Evolutionary conservation across 2,888 invertebrate genomes (phyloP).

Genomic region (Cantharis lateralis): DNA sequence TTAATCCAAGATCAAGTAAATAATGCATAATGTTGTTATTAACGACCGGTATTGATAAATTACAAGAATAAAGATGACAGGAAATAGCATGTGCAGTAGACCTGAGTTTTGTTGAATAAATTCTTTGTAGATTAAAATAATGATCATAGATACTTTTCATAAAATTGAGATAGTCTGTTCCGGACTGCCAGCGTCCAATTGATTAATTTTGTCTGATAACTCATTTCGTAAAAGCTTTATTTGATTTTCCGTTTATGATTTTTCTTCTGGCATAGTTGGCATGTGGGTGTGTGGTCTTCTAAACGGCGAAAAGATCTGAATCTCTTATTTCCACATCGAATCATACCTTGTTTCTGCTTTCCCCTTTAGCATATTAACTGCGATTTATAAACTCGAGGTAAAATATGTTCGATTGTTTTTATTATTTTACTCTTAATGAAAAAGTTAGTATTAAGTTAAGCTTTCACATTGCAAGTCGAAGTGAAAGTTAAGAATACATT

Average conservation of each 20-base stretch:
- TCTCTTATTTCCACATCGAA: background rate
- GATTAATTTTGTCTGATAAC: no score
- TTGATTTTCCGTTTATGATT: background rate
- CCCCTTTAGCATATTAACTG: background rate
- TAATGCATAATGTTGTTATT: background rate
- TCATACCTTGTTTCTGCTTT: background rate
- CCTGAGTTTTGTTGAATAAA: background rate
- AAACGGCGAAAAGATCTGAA: background rate
- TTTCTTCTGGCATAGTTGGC: background rate
- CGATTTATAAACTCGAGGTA: background rate
- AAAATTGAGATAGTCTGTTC: no score
- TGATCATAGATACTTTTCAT: no score
- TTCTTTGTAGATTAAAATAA: no score
- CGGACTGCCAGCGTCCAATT: no score
- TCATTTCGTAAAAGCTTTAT: background rate
- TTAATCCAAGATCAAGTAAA: background rate
- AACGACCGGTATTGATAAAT: background rate
- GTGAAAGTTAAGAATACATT: background rate
- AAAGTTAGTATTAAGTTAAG: background rate
- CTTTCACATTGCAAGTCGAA: background rate
- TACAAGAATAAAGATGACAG: background rate
- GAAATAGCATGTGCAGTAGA: background rate
- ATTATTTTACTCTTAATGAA: background rate
- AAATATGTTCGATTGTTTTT: background rate
- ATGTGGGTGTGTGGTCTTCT: background rate